Evolutionary conservation across 2,797 vertebrate species (phyloP).

Genomic region (Bufotes viridis): DNA sequence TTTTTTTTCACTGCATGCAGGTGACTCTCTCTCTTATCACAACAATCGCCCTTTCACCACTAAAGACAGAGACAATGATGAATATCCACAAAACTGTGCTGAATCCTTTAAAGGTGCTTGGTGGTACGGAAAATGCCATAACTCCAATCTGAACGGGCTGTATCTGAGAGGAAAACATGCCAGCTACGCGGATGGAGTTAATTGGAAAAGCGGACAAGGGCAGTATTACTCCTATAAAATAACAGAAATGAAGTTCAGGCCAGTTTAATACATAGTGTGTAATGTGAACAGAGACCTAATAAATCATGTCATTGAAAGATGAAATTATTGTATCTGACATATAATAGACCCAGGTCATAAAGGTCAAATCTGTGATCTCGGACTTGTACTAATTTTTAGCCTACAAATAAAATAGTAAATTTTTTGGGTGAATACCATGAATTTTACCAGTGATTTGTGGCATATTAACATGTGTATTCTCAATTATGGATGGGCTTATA

Average conservation of each 20-base stretch:
- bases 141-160: conserved; percentile 52
- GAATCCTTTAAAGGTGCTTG: conserved; percentile 42
- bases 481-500: neutral
- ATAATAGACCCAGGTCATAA: too few species aligned
- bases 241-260: neutral
- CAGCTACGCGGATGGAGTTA: conserved; percentile 36
- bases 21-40: conserved; percentile 62
- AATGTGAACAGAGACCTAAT: neutral
- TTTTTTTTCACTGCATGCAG: conserved; percentile 25
- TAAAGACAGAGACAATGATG: conserved; percentile 47
- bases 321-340: too few species aligned
- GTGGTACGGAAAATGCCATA: conserved; percentile 61
- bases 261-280: neutral
- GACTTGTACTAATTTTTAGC: too few species aligned
- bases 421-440: too few species aligned
- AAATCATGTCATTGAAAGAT: too few species aligned
- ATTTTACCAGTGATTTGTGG: too few species aligned
- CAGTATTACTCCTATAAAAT: neutral
- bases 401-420: too few species aligned
- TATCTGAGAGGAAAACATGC: conserved; percentile 16
- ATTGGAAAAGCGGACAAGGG: conserved; percentile 53
- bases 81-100: neutral
- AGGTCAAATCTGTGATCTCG: too few species aligned
- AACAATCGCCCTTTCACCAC: conserved; percentile 54
- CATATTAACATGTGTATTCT: neutral